Evolutionary conservation across 1,140 invertebrate genomes (phyloP), one percentile per base, ranked within the genome.

Genomic region (Dendroctonus ponderosae): DNA sequence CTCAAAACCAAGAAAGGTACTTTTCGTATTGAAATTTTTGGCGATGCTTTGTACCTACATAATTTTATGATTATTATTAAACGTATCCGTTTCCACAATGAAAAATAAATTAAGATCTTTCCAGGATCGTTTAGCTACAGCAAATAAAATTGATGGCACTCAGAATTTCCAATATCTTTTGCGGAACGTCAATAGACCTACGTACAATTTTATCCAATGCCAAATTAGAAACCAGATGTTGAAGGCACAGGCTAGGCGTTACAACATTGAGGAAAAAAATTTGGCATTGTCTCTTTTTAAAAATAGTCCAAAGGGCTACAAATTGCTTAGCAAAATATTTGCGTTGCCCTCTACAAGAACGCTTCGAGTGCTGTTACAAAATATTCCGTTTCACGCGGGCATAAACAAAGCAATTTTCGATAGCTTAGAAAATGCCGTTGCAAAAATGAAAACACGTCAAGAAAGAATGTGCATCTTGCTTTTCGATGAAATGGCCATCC

Each of bases 171-270:
- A 49, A 44, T 60, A 67, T 53, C 49, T 67, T 44, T 7, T 54
- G 42, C n/a, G 62, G 5, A 41, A 62, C 40, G 54, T 63, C 4
- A 70, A 70, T 54, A 41, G 42, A 54, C 12, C 54, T 3, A 70
- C 64, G 14, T 67, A 62, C 40, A 59, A 48, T 26, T 72, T 70
- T 52, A 61, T 72, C 46, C 44, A 56, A 26, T 64, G 40, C 5
- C 64, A 72, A 60, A 57, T 72, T 48, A 48, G 54, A 42, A 57
- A 37, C 14, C 68, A 62, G 44, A 26, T 41, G 44, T 5, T 40
- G 15, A 42, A 43, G 48, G 56, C 70, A 12, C 54, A 53, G 58
- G 70, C 65, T 6, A 44, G 43, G n/a, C 43, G 43, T 7, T 44
- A 7, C n/a, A 44, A 44, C n/a, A n/a, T 7, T 44, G n/a, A 44